A percentile compares a stretch with the other conserved stretches of the same genome.
Conservation (phyloP, 2,113 vertebrate species). For the Mirounga angustirostris region DNA sequence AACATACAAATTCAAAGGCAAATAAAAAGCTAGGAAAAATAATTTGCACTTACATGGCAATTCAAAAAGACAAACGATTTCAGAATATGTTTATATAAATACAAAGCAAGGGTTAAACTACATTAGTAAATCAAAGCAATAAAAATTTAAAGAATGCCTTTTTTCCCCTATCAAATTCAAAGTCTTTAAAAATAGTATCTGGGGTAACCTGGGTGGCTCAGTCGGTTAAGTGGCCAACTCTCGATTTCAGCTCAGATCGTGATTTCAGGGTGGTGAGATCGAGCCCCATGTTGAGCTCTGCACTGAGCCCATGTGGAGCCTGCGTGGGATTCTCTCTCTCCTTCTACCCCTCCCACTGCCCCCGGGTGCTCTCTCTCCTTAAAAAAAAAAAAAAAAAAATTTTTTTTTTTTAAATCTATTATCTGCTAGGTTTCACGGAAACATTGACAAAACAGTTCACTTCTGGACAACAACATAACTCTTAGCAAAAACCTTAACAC, state of each 20-base stretch:
- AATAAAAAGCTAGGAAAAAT: constrained; percentile 42
- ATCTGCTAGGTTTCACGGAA: constrained; percentile 29
- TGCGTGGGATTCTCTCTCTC: background rate
- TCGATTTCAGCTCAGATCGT: background rate
- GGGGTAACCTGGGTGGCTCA: background rate
- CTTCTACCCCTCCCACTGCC: background rate
- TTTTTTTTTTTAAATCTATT: background rate
- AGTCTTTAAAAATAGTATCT: background rate
- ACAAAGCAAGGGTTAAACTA: constrained; percentile 32
- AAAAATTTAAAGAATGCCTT: background rate
- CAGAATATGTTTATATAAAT: background rate
- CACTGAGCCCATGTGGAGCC: background rate
- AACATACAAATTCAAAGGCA: constrained; percentile 25
- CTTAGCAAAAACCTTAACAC: constrained; percentile 35
- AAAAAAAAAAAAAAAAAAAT: background rate
- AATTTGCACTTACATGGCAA: background rate
- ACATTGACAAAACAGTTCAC: constrained; percentile 27
- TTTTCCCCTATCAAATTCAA: background rate
- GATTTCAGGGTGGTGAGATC: background rate
- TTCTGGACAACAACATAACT: constrained; percentile 22
- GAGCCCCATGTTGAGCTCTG: background rate
- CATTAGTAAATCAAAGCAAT: constrained; percentile 14
- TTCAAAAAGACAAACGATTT: background rate
- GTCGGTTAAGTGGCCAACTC: background rate
- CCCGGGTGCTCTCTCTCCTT: too few species aligned